Percentiles rank a stretch among this genome's conserved stretches.
Evolutionary conservation across 2,797 vertebrate species (phyloP).

Genomic region (Fistularia tabacaria): DNA sequence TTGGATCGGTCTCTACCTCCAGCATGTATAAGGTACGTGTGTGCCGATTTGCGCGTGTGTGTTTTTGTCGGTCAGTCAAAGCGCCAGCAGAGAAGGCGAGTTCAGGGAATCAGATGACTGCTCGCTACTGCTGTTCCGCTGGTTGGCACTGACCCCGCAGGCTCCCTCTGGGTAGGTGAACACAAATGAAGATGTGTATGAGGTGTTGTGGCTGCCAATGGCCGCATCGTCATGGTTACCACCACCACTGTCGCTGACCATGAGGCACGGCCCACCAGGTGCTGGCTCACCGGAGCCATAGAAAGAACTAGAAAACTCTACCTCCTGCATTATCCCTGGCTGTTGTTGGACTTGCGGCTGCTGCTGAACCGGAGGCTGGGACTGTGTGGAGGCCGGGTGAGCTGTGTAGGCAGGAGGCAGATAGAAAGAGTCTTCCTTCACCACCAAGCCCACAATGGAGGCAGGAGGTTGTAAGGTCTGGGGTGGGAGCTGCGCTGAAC

Average conservation of each 20-base stretch:
- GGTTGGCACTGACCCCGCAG: constrained; percentile 90
- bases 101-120: constrained; percentile 97
- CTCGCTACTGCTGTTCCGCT: constrained; percentile 97
- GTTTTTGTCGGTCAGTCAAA: constrained; percentile 80
- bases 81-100: constrained; percentile 94
- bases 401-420: constrained; percentile 78
- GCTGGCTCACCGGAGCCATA: constrained; percentile 83
- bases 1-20: constrained; percentile 47
- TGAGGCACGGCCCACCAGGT: constrained; percentile 81
- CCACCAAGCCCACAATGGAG: constrained; percentile 82
- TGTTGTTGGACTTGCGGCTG: constrained; percentile 64
- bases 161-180: constrained; percentile 99
- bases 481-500: constrained; percentile 55
- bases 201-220: constrained; percentile 84
- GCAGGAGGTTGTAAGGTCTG: constrained; percentile 67
- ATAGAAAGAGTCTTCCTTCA: constrained; percentile 87
- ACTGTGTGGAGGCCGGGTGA: constrained; percentile 67
- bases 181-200: constrained; percentile 99
- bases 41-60: constrained; percentile 35
- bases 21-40: constrained; percentile 39
- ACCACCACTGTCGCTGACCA: constrained; percentile 73
- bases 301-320: constrained; percentile 94
- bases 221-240: constrained; percentile 69
- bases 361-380: constrained; percentile 65
- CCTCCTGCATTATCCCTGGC: constrained; percentile 84